phyloP scores from a whole-genome alignment of 2,888 invertebrate genomes.

The Drepanosiphum platanoidis region DNA sequence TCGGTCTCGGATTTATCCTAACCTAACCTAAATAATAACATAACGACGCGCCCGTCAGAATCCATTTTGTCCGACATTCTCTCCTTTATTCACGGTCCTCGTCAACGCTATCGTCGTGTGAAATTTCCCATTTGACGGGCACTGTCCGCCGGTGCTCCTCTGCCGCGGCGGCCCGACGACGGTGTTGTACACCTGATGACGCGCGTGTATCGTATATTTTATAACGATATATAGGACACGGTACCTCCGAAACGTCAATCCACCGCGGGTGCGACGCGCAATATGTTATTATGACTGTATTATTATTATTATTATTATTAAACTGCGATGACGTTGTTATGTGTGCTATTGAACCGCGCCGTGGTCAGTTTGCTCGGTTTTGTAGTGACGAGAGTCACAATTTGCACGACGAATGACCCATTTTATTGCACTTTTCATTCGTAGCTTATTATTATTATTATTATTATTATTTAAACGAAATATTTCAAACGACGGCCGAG shows the following conservation, averaged over 20 bases:
- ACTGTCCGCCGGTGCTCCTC: not conserved
- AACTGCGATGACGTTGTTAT: too few relatives aligned
- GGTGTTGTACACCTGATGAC: not conserved
- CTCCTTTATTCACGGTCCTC: constrained; percentile 52
- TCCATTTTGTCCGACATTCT: constrained; percentile 50
- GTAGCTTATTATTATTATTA: too few relatives aligned
- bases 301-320: not conserved
- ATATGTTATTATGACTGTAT: not conserved
- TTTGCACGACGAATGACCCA: too few relatives aligned
- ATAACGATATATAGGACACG: too few relatives aligned
- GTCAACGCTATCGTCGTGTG: not conserved
- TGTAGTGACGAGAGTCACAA: too few relatives aligned
- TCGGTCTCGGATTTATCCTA: constrained; percentile 13
- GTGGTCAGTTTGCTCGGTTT: too few relatives aligned
- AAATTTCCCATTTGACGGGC: constrained; percentile 8
- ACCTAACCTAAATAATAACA: constrained; percentile 59
- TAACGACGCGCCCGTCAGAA: constrained; percentile 24
- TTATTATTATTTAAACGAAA: too few relatives aligned
- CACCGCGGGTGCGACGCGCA: not conserved
- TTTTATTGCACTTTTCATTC: too few relatives aligned
- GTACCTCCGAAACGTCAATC: not conserved
- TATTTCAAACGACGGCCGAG: too few relatives aligned
- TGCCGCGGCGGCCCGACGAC: not conserved
- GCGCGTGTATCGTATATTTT: not conserved
- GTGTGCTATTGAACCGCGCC: too few relatives aligned